Base-by-base conservation (phyloP, 1,140 invertebrate genomes). In the Procambarus virginalis region DNA sequence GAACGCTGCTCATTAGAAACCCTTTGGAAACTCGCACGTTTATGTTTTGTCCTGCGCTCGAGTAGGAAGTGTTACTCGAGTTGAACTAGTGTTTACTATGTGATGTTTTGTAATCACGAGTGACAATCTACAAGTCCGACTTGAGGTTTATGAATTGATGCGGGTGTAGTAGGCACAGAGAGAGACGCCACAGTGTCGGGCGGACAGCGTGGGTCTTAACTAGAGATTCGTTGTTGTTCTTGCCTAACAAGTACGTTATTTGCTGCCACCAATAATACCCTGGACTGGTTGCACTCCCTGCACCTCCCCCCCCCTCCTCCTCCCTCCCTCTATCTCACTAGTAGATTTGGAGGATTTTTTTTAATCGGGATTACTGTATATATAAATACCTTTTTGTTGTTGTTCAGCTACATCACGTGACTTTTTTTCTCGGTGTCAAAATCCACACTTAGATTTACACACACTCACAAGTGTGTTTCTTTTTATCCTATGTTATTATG, bases 141-240 rank as follows among this genome's bases (percentile, higher is more conserved):
- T 73, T 73, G n/a, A 20, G 68, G 68, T 68, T 10, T 68, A 4
- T n/a, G 60, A 14, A n/a, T 55, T 55, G 51, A 3, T 4, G 51
- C 51, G 12, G 51, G 8, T 55, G 51, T 55, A 55, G 2, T n/a
- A 17, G 64, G 14, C 6, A 34, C 64, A 68, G 20, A 68, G 64
- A 68, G 64, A 12, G 34, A 34, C 34, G 3, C 51, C 8, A 12
- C 51, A 73, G 34, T 73, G 68, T 73, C 6, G 68, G 34, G 5
- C 5, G n/a, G 9, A 22, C 22, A 34, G 8, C 10, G 68, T 34
- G n/a, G 4, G 10, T 34, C 6, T 22, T 73, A 73, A 20, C 12
- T 73, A 73, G 68, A n/a, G 68, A 73, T 73, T n/a, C 22, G 68
- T 73, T 73, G 22, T 73, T 73, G 20, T 73, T 14, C 68, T 73